phyloP scores from a whole-genome alignment of 1,140 invertebrate genomes.

The Drosophila bipectinata region DNA sequence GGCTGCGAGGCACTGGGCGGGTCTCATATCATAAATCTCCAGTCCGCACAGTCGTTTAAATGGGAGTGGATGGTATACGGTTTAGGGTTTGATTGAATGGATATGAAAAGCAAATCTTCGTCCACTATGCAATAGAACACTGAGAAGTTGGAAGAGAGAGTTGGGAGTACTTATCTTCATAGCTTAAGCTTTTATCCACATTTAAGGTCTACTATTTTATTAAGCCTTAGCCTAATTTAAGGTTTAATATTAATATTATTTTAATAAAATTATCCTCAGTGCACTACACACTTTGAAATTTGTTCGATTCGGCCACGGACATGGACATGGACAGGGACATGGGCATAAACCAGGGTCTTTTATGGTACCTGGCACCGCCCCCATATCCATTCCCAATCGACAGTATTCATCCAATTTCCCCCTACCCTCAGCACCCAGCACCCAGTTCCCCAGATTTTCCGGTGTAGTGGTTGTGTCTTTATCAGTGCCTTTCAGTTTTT shows the following conservation, averaged over 20 bases:
- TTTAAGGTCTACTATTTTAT: too few species aligned
- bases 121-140: slow-evolving; percentile 25
- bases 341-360: slow-evolving; percentile 30
- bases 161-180: too few species aligned
- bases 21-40: slow-evolving; percentile 28
- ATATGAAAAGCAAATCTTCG: slow-evolving; percentile 61
- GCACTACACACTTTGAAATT: slow-evolving; percentile 27
- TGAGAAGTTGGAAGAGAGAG: not conserved
- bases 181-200: too few species aligned
- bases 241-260: not conserved
- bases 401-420: slow-evolving; percentile 2
- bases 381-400: not conserved
- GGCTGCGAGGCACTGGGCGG: slow-evolving; percentile 1
- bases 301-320: slow-evolving; percentile 32
- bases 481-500: slow-evolving; percentile 33
- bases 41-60: slow-evolving; percentile 22
- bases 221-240: not conserved
- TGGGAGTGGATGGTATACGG: slow-evolving; percentile 32
- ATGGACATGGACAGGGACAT: slow-evolving; percentile 16
- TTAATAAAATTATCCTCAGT: not conserved
- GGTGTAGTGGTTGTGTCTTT: slow-evolving; percentile 10
- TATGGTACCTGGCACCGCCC: slow-evolving; percentile 21
- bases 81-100: slow-evolving; percentile 68
- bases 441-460: not conserved
- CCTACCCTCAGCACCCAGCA: not conserved